These are phyloP conservation scores for Leptopilina drosophilae DNA, from an alignment of 2,888 invertebrate genomes.

Conservation along the genomic window DNA sequence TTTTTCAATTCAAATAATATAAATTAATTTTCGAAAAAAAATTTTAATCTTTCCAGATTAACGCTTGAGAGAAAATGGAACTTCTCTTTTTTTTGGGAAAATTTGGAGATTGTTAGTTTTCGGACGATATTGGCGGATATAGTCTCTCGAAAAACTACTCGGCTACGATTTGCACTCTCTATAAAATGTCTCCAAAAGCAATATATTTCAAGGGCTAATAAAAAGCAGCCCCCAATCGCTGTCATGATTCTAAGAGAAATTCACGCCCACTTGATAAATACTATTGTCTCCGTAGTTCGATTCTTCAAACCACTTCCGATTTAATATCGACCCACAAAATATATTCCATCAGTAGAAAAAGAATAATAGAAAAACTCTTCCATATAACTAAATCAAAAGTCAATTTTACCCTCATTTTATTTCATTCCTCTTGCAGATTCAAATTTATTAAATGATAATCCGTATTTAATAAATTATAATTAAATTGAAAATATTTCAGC, in stretches of 20 bases:
- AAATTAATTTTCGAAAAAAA: no score
- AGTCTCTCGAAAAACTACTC: constrained; percentile 19
- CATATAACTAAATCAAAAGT: no score
- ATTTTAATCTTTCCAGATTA: no score
- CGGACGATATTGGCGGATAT: constrained; percentile 13
- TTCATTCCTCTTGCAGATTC: no score
- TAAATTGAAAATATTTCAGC: no score
- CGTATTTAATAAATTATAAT: no score
- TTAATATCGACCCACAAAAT: constrained; percentile 2
- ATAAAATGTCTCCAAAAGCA: constrained; percentile 22
- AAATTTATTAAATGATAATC: no score
- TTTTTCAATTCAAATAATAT: no score
- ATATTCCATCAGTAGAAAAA: neutral
- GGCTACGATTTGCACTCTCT: constrained; percentile 30
- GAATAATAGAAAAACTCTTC: neutral
- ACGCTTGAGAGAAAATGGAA: neutral
- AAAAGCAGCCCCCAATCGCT: neutral
- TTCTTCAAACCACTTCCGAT: neutral
- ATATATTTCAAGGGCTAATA: constrained; percentile 35
- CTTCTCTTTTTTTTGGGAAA: neutral
- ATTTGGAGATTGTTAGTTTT: neutral
- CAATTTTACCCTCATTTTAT: no score
- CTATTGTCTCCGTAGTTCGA: neutral
- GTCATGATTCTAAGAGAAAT: constrained; percentile 24
- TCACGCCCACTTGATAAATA: constrained; percentile 3